Base-by-base conservation (phyloP, 2,888 invertebrate species). In the Carterocephalus palaemon region DNA sequence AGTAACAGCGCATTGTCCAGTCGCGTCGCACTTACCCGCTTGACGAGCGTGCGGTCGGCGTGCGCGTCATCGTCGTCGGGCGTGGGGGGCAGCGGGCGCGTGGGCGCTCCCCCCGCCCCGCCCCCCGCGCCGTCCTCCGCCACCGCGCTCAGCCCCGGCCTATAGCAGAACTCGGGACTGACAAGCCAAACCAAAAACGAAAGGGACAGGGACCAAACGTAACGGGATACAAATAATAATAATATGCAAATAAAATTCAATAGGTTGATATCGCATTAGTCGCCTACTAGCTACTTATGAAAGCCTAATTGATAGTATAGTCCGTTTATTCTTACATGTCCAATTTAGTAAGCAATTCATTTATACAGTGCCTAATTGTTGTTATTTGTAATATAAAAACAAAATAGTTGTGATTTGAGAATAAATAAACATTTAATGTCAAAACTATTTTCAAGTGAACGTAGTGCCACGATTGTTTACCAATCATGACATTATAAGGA, bases 11-110 rank as follows among this genome's bases (percentile, higher is more conserved):
- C n/a, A n/a, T n/a, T n/a, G n/a, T n/a, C n/a, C n/a, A n/a, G n/a
- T n/a, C n/a, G n/a, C n/a, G n/a, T n/a, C n/a, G n/a, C n/a, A n/a
- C 95, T 92, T 81, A 96, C 96, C 92, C 96, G 90, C 84, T 96
- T 92, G 70, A 97, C 96, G 78, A 97, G 91, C 47, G 97, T 97
- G 67, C 95, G 91, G 78, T 96, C 96, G 45, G 93, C 92, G 60
- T 75, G 83, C 23, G 89, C 88, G 81, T 93, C 93, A 75, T 95
- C 95, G 70, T 97, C 97, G 75, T 96, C 97, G 24, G 97, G 97
- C 39, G 97, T 97, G 37, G 97, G 97, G 45, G 97, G 97, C 66
- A 97, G 89, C 39, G 97, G 97, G 59, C 97, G 90, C 73, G 96
- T 97, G 49, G 97, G 97, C 59, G 96, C 94, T 42, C 93, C 92